A percentile compares a stretch with the other conserved stretches of the same genome.
Conservation (phyloP, 2,113 vertebrate genomes). For the Myrmecobius fasciatus region DNA sequence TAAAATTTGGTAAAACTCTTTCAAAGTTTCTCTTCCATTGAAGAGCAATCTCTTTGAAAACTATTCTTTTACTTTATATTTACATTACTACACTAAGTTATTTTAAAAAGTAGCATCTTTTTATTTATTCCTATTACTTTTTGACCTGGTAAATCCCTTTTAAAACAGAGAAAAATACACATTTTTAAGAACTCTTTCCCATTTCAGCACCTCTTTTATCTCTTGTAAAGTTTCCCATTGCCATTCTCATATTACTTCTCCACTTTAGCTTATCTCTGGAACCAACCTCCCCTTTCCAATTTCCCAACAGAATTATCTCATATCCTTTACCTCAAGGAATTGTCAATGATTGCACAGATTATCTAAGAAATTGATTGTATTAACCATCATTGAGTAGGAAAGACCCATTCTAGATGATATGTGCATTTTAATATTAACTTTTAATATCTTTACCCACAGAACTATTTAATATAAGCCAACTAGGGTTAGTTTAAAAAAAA, state of each 20-base stretch:
- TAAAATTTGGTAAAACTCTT: neutral
- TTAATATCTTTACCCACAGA: neutral
- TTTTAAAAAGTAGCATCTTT: neutral
- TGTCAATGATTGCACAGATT: neutral
- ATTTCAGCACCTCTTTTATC: neutral
- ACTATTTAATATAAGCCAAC: neutral
- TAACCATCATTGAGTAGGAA: neutral
- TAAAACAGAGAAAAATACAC: neutral
- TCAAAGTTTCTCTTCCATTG: neutral
- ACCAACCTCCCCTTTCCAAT: neutral
- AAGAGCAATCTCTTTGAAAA: neutral
- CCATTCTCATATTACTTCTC: neutral
- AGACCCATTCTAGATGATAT: neutral
- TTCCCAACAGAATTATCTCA: neutral
- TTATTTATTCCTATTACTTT: neutral
- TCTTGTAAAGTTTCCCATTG: neutral
- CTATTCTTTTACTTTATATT: neutral
- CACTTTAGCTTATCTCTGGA: neutral
- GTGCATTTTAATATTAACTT: neutral
- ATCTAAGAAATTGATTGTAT: neutral
- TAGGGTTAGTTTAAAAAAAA: neutral
- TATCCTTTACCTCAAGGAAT: conserved; percentile 3
- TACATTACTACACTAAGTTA: neutral
- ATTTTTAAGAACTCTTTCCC: neutral
- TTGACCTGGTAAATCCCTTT: neutral